A percentile compares a stretch with the other conserved stretches of the same genome.
Conservation (phyloP, 1,140 invertebrate species). For the Trinorchestia longiramus region DNA sequence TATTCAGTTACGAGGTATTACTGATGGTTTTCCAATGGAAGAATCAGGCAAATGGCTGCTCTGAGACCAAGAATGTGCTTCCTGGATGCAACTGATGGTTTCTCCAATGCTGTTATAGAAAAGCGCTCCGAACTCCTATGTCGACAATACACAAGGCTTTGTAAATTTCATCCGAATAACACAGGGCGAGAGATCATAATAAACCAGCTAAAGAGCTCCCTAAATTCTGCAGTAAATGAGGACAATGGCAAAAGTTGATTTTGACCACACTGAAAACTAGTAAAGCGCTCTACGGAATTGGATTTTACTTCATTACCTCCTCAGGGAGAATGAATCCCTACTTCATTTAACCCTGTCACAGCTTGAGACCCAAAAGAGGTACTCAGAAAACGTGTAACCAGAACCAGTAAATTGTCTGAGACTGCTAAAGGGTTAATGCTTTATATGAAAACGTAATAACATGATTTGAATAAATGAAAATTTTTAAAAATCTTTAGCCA, state of each 20-base stretch:
- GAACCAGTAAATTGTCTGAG: too few species aligned
- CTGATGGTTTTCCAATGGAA: conserved; percentile 36
- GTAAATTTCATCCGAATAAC: conserved; percentile 13
- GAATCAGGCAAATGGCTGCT: conserved; percentile 50
- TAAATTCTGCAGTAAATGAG: not conserved
- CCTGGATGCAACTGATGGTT: not conserved
- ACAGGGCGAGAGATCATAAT: not conserved
- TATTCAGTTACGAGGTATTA: conserved; percentile 44
- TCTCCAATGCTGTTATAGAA: conserved; percentile 42
- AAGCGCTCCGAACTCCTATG: conserved; percentile 13
- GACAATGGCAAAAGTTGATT: not conserved
- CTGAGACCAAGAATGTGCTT: conserved; percentile 38
- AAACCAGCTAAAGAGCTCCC: not conserved
- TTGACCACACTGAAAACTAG: not conserved
- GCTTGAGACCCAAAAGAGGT: too few species aligned
- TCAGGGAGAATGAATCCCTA: too few species aligned
- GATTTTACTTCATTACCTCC: not conserved
- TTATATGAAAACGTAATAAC: too few species aligned
- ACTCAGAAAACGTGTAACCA: too few species aligned
- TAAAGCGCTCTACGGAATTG: not conserved
- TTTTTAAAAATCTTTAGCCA: too few species aligned
- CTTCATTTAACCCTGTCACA: too few species aligned
- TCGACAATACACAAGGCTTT: not conserved
- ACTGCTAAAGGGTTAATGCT: too few species aligned
- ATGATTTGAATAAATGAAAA: too few species aligned